Evolutionary conservation across 2,797 vertebrate species (phyloP).

Genomic region (Oophaga sylvatica): DNA sequence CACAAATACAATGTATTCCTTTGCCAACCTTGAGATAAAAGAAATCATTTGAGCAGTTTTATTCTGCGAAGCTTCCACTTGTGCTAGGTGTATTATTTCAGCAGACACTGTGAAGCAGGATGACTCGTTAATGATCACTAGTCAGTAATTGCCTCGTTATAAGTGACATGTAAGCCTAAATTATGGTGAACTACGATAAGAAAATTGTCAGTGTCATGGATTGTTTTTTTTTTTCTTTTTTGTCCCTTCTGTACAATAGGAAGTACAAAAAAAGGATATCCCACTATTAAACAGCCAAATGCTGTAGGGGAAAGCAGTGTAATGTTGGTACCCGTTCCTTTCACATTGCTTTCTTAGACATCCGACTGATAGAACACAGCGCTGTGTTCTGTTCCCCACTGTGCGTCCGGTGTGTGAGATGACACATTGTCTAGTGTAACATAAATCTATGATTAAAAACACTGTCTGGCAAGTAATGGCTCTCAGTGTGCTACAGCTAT

Average conservation of each 20-base stretch:
- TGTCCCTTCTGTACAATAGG: slow-evolving; percentile 22
- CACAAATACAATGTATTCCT: background rate
- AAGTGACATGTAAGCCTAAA: slow-evolving; percentile 57
- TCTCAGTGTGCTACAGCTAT: slow-evolving; percentile 35
- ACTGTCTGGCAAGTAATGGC: slow-evolving; percentile 38
- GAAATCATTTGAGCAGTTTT: slow-evolving; percentile 23
- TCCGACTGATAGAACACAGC: slow-evolving; percentile 28
- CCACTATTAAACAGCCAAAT: slow-evolving; percentile 7
- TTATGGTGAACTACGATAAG: slow-evolving; percentile 55
- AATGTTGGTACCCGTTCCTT: background rate
- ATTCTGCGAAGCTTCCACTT: slow-evolving; percentile 28
- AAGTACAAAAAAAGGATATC: slow-evolving; percentile 40
- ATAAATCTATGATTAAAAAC: slow-evolving; percentile 52
- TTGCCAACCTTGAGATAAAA: slow-evolving; percentile 45
- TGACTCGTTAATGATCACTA: slow-evolving; percentile 56
- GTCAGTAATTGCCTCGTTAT: slow-evolving; percentile 56
- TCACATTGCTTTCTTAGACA: slow-evolving; percentile 19
- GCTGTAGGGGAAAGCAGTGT: slow-evolving; percentile 14
- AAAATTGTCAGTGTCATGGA: slow-evolving; percentile 51
- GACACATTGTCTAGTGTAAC: slow-evolving; percentile 43
- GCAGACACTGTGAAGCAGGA: slow-evolving; percentile 41
- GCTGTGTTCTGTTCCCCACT: slow-evolving; percentile 38
- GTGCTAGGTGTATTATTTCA: slow-evolving; percentile 50
- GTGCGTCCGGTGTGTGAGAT: slow-evolving; percentile 37
- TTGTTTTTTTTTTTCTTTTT: slow-evolving; percentile 28